These are phyloP conservation scores for Melanotus villosus DNA, from an alignment of 2,888 invertebrate species.

Conservation along the genomic window DNA sequence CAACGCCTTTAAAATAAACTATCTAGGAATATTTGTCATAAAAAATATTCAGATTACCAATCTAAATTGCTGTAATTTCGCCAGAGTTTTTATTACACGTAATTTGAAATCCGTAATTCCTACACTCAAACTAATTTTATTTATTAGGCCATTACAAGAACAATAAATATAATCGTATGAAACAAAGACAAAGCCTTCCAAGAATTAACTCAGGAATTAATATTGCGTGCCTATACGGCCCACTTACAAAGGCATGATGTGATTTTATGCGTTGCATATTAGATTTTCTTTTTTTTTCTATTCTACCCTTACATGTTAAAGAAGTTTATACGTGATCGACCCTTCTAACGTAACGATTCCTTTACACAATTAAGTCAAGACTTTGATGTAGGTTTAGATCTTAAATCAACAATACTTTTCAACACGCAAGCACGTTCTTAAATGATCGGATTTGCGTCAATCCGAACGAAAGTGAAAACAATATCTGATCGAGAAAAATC, in stretches of 20 bases:
- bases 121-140: too few species aligned
- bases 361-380: conserved; percentile 16
- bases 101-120: too few species aligned
- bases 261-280: conserved; percentile 19
- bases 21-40: too few species aligned
- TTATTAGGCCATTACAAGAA: too few species aligned
- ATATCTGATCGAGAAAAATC: not conserved
- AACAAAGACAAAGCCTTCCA: not conserved
- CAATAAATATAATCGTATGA: not conserved
- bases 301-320: conserved; percentile 7
- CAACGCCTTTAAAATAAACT: too few species aligned
- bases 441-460: not conserved
- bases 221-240: conserved; percentile 31
- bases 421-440: conserved; percentile 11
- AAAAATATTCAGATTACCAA: too few species aligned
- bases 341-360: not conserved
- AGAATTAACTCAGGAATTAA: too few species aligned
- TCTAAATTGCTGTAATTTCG: too few species aligned
- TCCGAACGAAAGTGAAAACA: too few species aligned
- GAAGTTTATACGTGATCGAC: conserved; percentile 4
- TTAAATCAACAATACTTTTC: conserved; percentile 27
- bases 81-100: too few species aligned
- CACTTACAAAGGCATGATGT: conserved; percentile 21
- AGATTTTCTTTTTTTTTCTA: conserved; percentile 10
- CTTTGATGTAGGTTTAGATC: conserved; percentile 18